Base-by-base conservation (phyloP, 2,113 vertebrate genomes). In the Solea senegalensis region DNA sequence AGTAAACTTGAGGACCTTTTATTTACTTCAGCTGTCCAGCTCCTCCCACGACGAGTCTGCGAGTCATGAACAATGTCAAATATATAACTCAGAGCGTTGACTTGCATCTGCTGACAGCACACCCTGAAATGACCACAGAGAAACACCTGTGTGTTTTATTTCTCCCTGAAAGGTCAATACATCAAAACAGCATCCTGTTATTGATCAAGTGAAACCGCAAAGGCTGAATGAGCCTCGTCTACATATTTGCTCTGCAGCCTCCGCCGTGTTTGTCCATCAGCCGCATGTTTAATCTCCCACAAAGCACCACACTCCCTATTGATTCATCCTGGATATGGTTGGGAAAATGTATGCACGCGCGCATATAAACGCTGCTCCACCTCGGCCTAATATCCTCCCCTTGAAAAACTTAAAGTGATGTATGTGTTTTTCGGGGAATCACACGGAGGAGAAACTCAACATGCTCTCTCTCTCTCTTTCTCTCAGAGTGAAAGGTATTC, bases 341-440 rank as follows among this genome's bases (percentile, higher is more conserved):
- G 60, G 56, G 53, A 84, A 78, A 76, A 66, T 27, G 9, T 53
- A 58, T 41, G 53, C 39, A 27, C 40, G 56, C 45, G 2, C 9
- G 39, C 34, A 21, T 39, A 58, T 12, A 67, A 15, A 16, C 11
- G 2, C 13, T 15, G 60, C 45, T 62, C 60, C 60, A 48, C 26
- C 65, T 34, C 65, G 27, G 41, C 4, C 14, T 67, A 41, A 56
- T n/a, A 45, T 56, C 65, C 65, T 67, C 52, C 52, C 52, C n/a
- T 45, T 43, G 44, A 72, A 64, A 70, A 59, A 59, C 10, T 9
- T 63, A 66, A 78, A 57, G 62, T 87, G 88, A 91, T 91, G 62
- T 65, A 89, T 91, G 91, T 86, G 87, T 87, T 86, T 86, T 91
- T 86, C 73, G 85, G 60, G 82, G 58, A 89, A 74, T 82, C 21